Base-by-base conservation (phyloP, 1,140 invertebrate genomes). In the Neodiprion lecontei region DNA sequence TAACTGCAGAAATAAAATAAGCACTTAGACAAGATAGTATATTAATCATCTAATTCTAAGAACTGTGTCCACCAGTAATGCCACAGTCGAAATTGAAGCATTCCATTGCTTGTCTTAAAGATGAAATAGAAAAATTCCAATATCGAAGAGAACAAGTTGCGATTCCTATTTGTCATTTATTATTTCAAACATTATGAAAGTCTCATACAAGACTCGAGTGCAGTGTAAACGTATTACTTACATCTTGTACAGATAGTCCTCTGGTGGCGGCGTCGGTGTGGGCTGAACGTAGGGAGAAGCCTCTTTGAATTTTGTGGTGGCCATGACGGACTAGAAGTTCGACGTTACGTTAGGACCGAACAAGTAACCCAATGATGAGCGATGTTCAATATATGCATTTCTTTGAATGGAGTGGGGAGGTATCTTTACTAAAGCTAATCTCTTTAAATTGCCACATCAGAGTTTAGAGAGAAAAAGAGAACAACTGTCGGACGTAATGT, bases 191-290 rank as follows among this genome's bases (percentile, higher is more conserved):
- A 40, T 40, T 40, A 40, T 40, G 28, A 40, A 40, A 40, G 2
- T 40, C 28, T 40, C 1, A 40, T 40, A 40, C 5, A 40, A 3
- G 28, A 40, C 28, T 40, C 28, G 28, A 40, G 28, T 5, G 28
- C 28, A 40, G 5, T 40, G 28, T 40, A 40, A 5, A 40, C 28
- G 28, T 40, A 40, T 5, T 49, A 72, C 81, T 83, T 66, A 87
- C 86, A 81, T 76, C 61, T 78, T 77, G 67, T 85, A 84, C 1
- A 86, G 70, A 69, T 83, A 85, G 80, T 87, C 86, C 53, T 83
- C 76, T 0, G 17, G 12, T 1, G 82, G 77, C 21, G 81, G 76
- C 8, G 14, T 10, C 21, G 79, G 71, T 66, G 69, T 49, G 3
- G 40, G 28, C 11, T 23, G 73, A 49, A 70, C 9, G 47, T 74